Evolutionary conservation across 1,140 invertebrate species (phyloP).

Genomic region (Drosophila pallidifrons): DNA sequence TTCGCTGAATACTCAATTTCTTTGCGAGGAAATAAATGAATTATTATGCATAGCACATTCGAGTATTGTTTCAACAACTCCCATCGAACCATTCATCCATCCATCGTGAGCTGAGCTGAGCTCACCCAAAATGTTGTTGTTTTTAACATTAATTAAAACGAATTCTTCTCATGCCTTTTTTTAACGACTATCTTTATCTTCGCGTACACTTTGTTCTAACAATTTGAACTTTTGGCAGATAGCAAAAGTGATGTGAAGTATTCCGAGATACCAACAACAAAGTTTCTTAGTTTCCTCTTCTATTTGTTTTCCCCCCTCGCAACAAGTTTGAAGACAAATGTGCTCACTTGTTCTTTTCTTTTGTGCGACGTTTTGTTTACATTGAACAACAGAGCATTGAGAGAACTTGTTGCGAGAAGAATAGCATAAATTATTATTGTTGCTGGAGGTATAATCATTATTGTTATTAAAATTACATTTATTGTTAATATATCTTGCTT

Average conservation of each 20-base stretch:
- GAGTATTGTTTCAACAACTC: neutral
- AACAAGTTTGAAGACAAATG: neutral
- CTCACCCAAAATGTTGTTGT: slow-evolving; percentile 3
- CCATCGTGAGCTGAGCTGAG: slow-evolving; percentile 7
- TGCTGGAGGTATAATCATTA: neutral
- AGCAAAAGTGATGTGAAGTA: slow-evolving; percentile 13
- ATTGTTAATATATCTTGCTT: slow-evolving; percentile 24
- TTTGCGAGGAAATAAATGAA: neutral
- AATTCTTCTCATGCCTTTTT: neutral
- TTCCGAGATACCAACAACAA: slow-evolving; percentile 14
- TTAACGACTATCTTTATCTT: slow-evolving; percentile 5
- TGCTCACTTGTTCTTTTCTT: slow-evolving; percentile 9
- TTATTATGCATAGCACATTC: slow-evolving; percentile 1
- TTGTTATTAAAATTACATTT: slow-evolving; percentile 16
- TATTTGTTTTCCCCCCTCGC: neutral
- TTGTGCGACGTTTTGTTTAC: slow-evolving; percentile 23
- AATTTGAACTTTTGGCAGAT: neutral
- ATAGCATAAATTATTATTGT: slow-evolving; percentile 31
- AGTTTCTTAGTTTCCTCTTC: neutral
- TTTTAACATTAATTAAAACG: slow-evolving; percentile 13
- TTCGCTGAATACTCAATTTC: slow-evolving; percentile 1
- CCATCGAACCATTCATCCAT: neutral
- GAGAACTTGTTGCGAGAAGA: slow-evolving; percentile 4
- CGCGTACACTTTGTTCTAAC: slow-evolving; percentile 5
- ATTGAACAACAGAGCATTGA: neutral